A percentile compares a stretch with the other conserved stretches of the same genome.
Evolutionary conservation across 1,140 invertebrate genomes (phyloP).

Genomic region (Drosophila punjabiensis): DNA sequence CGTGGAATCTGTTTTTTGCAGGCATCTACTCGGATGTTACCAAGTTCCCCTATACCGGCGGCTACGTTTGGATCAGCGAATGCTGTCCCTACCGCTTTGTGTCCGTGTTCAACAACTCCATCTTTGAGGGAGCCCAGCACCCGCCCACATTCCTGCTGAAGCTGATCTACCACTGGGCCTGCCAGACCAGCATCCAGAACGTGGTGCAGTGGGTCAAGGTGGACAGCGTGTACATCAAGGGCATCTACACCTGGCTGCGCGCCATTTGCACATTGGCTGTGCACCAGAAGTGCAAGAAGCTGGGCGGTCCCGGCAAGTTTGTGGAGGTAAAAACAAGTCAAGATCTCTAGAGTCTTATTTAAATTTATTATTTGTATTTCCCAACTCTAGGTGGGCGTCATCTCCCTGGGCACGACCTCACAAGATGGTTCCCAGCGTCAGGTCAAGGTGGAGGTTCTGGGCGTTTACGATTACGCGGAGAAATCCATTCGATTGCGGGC

Average conservation of each 20-base stretch:
- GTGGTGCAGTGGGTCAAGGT: conserved; percentile 95
- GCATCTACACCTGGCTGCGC: conserved; percentile 92
- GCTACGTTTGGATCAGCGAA: conserved; percentile 95
- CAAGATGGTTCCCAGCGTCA: conserved; percentile 93
- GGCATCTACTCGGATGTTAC: conserved; percentile 93
- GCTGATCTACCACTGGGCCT: conserved; percentile 95
- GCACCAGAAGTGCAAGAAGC: conserved; percentile 89
- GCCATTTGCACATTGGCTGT: conserved; percentile 92
- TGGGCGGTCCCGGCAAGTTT: conserved; percentile 89
- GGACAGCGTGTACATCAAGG: conserved; percentile 91
- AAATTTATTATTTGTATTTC: background rate
- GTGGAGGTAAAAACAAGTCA: conserved; percentile 86
- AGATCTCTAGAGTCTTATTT: background rate
- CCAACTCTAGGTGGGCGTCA: conserved; percentile 89
- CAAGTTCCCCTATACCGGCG: conserved; percentile 94
- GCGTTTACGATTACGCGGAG: conserved; percentile 91
- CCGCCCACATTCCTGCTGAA: conserved; percentile 92
- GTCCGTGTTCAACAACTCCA: conserved; percentile 93
- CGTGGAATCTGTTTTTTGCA: conserved; percentile 21
- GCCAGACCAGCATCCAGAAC: conserved; percentile 94
- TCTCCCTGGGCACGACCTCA: conserved; percentile 94
- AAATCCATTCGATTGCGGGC: conserved; percentile 92
- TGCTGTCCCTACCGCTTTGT: conserved; percentile 93
- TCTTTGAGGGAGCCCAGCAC: conserved; percentile 93
- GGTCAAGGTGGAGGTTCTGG: conserved; percentile 95